Conservation (phyloP, 2,888 invertebrate species). For the Leptopilina myrica region DNA sequence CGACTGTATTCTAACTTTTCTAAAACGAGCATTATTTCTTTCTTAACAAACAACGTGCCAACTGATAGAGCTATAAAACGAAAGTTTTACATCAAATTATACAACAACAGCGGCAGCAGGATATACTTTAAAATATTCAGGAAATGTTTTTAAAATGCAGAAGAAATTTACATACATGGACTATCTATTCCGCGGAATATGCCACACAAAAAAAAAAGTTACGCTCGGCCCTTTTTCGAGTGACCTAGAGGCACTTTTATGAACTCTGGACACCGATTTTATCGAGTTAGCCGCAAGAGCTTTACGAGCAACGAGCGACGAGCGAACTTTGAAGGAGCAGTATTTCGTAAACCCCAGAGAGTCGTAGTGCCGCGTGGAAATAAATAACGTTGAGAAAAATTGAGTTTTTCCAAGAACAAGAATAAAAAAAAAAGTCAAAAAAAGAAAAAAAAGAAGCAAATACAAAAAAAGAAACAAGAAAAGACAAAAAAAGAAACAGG, state of each 20-base stretch:
- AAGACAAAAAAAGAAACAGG: too few species aligned
- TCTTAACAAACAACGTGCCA: too few species aligned
- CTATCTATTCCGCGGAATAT: neutral
- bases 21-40: too few species aligned
- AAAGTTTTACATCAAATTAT: too few species aligned
- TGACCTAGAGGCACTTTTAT: constrained; percentile 41
- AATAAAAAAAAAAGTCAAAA: constrained; percentile 5
- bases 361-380: constrained; percentile 27
- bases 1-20: too few species aligned
- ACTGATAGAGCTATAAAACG: too few species aligned
- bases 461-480: too few species aligned
- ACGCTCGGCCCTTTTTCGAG: constrained; percentile 27
- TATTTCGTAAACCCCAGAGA: constrained; percentile 39
- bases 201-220: constrained; percentile 13
- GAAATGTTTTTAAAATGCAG: constrained; percentile 3
- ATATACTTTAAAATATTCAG: constrained; percentile 21
- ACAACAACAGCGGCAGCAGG: neutral
- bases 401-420: constrained; percentile 30
- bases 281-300: constrained; percentile 43
- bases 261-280: constrained; percentile 45
- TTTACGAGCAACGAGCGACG: constrained; percentile 43
- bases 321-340: constrained; percentile 37
- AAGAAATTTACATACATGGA: constrained; percentile 24
- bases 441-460: neutral
- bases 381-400: constrained; percentile 39